Percentiles rank a stretch among this genome's conserved stretches.
phyloP scores from a whole-genome alignment of 2,113 vertebrate species.

The Oreochromis niloticus region DNA sequence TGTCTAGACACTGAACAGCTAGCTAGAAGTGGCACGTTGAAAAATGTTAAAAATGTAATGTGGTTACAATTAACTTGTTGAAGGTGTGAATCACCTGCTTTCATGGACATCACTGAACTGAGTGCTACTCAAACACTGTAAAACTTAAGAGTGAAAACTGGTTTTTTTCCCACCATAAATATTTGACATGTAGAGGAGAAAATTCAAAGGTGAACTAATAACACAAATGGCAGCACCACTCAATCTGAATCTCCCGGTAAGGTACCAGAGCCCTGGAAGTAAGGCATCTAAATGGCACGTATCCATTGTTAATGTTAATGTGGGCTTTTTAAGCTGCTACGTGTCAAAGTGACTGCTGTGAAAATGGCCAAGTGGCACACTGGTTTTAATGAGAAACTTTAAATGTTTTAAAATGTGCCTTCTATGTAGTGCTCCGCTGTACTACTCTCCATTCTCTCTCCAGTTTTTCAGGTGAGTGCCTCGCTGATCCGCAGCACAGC shows the following conservation, averaged over 20 bases:
- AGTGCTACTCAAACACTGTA: background rate
- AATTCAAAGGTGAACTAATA: background rate
- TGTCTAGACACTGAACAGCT: conserved; percentile 53
- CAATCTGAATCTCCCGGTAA: background rate
- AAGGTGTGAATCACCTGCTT: background rate
- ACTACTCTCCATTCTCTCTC: background rate
- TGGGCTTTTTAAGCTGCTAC: background rate
- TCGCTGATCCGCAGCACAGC: conserved; percentile 20
- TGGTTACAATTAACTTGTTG: background rate
- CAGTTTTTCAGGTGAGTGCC: conserved; percentile 38
- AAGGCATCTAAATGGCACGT: background rate
- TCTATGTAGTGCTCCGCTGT: background rate
- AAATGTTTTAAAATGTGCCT: background rate
- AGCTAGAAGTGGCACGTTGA: background rate
- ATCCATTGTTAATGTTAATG: background rate
- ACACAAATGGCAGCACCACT: background rate
- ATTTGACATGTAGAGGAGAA: background rate
- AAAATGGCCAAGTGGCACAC: background rate
- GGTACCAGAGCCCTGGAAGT: background rate
- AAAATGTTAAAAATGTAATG: background rate
- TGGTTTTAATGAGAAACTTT: background rate
- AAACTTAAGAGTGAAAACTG: background rate
- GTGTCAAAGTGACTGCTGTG: background rate
- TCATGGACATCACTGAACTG: background rate
- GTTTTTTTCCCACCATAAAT: background rate